Evolutionary conservation across 2,797 vertebrate species (phyloP), one percentile per base, ranked within the genome.

Genomic region (Epinephelus malabaricus): DNA sequence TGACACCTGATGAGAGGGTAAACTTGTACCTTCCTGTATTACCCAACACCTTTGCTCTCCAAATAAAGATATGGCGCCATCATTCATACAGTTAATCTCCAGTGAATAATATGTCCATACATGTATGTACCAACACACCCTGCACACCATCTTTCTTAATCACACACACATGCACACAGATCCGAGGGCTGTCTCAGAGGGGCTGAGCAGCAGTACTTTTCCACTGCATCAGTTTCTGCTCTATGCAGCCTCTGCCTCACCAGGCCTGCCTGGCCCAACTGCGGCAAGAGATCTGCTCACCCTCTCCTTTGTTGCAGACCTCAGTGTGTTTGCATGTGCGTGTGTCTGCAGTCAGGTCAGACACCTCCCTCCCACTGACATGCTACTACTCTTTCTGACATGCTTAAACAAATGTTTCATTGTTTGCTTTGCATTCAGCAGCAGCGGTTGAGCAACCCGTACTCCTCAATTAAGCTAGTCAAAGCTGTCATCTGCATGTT

Each of bases 211-310:
- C 84, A 85, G 92, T 92, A 93, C 54, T 93, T 93, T 94, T 95
- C 92, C 92, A 93, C 84, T 88, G 68, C 83, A 88, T 85, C 80
- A 79, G 51, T 82, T 23, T 54, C 68, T 46, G 51, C 64, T 76
- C 69, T 25, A 17, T 74, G 67, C 77, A 83, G 72, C 81, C 82
- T 68, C 61, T 69, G 60, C 62, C 61, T 76, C 79, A n/a, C 18
- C 76, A 83, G 79, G 73, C 94, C 83, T 93, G 93, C 70, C 90
- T 69, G 80, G 86, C 92, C 92, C 85, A 92, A 92, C 89, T 87
- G 82, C 75, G 54, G 76, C 47, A 56, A 62, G 76, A 89, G 50
- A 79, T 89, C 84, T 91, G 77, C 71, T 90, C 86, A 89, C 76
- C 89, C 88, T 81, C 51, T 71, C 79, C 78, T 75, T 89, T 92